Evolutionary conservation across 2,113 vertebrate genomes (phyloP).

Genomic region (Tragulus kanchil): DNA sequence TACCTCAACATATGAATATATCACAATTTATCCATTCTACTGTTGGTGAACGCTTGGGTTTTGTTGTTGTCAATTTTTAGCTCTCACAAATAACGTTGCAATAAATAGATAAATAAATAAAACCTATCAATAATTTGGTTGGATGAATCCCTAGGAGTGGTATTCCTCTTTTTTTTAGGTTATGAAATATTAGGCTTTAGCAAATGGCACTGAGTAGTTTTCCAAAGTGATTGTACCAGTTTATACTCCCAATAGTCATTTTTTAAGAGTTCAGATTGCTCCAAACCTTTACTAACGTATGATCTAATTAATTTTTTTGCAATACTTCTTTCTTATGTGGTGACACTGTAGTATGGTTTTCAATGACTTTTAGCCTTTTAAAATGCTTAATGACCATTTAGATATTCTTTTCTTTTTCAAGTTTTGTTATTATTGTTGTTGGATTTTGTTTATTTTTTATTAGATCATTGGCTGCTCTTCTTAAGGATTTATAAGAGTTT

Average conservation of each 20-base stretch:
- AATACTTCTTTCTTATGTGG: background rate
- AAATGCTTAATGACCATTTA: background rate
- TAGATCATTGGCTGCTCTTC: background rate
- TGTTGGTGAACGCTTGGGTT: background rate
- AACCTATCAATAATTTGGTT: background rate
- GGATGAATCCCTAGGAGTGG: background rate
- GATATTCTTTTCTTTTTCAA: background rate
- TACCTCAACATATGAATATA: background rate
- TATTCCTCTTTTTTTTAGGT: background rate
- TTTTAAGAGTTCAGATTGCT: background rate
- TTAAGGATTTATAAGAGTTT: background rate
- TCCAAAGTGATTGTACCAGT: background rate
- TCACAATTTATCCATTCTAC: background rate
- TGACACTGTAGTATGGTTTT: background rate
- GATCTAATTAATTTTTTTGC: background rate
- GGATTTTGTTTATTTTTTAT: background rate
- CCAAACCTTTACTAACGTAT: background rate
- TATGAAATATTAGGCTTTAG: background rate
- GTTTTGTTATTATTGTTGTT: background rate
- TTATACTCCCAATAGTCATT: background rate
- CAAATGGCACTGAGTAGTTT: background rate
- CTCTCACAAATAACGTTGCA: background rate
- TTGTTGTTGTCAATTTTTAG: background rate
- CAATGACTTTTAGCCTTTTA: background rate
- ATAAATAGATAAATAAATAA: background rate